Evolutionary conservation across 2,113 vertebrate genomes (phyloP).

Genomic region (Phylloscopus whistleri): DNA sequence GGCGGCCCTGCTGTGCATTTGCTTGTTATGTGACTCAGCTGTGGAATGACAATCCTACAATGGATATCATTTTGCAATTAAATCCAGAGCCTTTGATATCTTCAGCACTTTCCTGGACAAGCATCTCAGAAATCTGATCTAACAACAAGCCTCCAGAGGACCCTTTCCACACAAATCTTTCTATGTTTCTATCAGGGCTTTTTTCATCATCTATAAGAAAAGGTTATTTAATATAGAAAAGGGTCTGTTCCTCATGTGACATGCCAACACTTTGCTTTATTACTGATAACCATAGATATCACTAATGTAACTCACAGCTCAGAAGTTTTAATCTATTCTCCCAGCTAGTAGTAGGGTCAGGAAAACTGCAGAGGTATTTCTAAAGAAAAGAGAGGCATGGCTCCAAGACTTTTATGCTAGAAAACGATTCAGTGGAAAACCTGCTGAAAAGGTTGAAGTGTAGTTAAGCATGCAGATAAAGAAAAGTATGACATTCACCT

Average conservation of each 20-base stretch:
- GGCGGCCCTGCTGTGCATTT: not conserved
- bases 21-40: not conserved
- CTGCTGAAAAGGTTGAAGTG: not conserved
- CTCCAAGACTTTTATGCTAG: not conserved
- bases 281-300: not conserved
- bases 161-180: not conserved
- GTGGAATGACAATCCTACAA: not conserved
- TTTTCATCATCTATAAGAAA: not conserved
- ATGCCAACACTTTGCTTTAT: not conserved
- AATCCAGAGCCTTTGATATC: not conserved
- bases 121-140: not conserved
- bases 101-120: not conserved
- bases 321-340: conserved; percentile 14
- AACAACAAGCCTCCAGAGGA: not conserved
- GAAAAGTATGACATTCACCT: not conserved
- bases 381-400: not conserved
- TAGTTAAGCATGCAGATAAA: not conserved
- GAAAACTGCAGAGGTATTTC: not conserved
- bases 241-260: not conserved
- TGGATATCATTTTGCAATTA: not conserved
- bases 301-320: not conserved
- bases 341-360: not conserved
- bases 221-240: not conserved
- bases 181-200: not conserved
- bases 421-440: not conserved